Percentiles rank a stretch among this genome's conserved stretches.
These are phyloP conservation scores for Hiodon alosoides DNA, from an alignment of 2,113 vertebrate genomes.

Conservation along the genomic window DNA sequence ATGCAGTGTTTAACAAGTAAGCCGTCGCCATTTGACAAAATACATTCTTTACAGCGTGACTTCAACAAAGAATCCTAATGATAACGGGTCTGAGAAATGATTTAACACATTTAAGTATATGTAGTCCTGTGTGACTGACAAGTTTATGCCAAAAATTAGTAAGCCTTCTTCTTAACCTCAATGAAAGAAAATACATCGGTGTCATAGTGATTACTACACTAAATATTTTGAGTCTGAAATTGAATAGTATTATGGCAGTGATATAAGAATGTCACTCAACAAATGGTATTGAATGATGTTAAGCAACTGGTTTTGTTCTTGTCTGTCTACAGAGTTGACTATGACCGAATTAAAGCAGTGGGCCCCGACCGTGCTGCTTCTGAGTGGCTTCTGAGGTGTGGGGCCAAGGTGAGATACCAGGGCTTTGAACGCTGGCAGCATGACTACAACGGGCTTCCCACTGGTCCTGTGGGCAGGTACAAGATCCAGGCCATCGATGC, in stretches of 20 bases:
- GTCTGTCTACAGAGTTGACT: conserved; percentile 72
- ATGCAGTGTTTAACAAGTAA: conserved; percentile 95
- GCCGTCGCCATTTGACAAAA: conserved; percentile 8
- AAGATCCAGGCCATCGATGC: conserved; percentile 87
- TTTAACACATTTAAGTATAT: neutral
- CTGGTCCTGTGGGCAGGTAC: conserved; percentile 72
- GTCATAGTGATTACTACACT: too few relatives aligned
- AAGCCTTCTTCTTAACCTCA: too few relatives aligned
- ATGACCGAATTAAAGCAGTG: conserved; percentile 75
- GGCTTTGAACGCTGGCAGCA: conserved; percentile 83
- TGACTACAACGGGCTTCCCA: conserved; percentile 86
- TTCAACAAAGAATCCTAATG: neutral
- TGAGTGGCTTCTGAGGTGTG: conserved; percentile 91
- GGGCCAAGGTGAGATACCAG: conserved; percentile 75
- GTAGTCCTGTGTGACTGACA: neutral
- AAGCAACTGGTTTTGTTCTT: neutral
- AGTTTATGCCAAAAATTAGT: too few relatives aligned
- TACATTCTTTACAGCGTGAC: neutral
- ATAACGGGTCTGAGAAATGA: neutral
- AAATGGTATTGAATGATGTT: neutral
- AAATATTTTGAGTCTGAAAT: too few relatives aligned
- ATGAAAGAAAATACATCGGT: too few relatives aligned
- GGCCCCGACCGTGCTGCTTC: conserved; percentile 87
- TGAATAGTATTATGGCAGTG: too few relatives aligned
- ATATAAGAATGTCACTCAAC: too few relatives aligned